These are phyloP conservation scores for Melanotaenia boesemani DNA, from an alignment of 2,797 vertebrate genomes.

Conservation along the genomic window DNA sequence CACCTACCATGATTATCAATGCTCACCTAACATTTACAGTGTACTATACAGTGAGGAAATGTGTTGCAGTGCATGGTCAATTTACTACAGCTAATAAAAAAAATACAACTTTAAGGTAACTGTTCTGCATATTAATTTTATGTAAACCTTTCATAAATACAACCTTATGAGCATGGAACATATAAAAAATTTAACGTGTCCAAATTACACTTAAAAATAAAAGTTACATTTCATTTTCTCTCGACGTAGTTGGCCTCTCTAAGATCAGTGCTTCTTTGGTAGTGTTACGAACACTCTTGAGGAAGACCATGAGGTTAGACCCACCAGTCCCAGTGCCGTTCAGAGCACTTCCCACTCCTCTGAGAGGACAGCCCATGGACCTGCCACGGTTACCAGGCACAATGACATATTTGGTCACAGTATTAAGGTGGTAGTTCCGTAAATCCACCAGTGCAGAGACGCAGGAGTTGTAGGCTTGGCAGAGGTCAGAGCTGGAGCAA, in stretches of 20 bases:
- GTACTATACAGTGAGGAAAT: neutral
- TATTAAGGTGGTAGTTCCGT: slow-evolving; percentile 82
- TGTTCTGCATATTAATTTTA: neutral
- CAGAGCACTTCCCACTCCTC: slow-evolving; percentile 20
- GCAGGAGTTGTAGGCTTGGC: slow-evolving; percentile 79
- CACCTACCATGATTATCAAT: neutral
- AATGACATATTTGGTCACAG: slow-evolving; percentile 84
- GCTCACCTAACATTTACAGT: neutral
- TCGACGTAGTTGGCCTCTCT: slow-evolving; percentile 8
- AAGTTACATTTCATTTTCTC: slow-evolving; percentile 21
- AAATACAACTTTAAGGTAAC: neutral
- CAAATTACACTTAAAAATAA: neutral
- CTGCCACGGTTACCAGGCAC: slow-evolving; percentile 31
- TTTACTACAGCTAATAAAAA: neutral
- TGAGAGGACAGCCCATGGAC: slow-evolving; percentile 50
- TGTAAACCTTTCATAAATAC: slow-evolving; percentile 17
- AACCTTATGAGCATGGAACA: neutral
- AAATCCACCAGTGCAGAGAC: slow-evolving; percentile 77
- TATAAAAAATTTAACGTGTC: neutral
- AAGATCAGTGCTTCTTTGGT: slow-evolving; percentile 74
- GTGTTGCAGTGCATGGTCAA: neutral
- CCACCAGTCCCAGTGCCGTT: slow-evolving; percentile 84
- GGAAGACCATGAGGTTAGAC: slow-evolving; percentile 80
- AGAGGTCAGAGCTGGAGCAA: slow-evolving; percentile 52
- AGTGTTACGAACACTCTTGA: slow-evolving; percentile 84